Base-by-base conservation (phyloP, 2,888 invertebrate genomes). In the Apantesis nais region DNA sequence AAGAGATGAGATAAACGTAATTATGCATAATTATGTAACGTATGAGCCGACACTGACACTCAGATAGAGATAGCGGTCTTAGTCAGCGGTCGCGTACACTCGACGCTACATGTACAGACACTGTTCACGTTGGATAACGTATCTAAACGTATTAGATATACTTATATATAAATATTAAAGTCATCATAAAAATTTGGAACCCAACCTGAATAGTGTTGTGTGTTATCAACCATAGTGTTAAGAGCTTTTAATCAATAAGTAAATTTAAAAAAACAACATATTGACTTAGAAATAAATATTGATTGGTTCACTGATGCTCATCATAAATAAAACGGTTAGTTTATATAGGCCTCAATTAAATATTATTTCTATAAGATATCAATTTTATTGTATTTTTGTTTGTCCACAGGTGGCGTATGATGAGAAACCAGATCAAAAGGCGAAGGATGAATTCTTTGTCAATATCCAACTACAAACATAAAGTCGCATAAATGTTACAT, bases 391-490 rank as follows among this genome's bases (percentile, higher is more conserved):
- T 19, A 41, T 64, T 81, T 86, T 86, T 83, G 79, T 84, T 86
- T 89, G 80, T 88, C 90, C 87, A 29, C 94, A 94, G 94, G 90
- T 93, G 88, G 87, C 88, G 85, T 91, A 94, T 90, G 89, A 94
- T 95, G 94, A 90, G 85, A 90, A 86, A 88, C 76, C 88, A 87
- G 83, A 86, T 87, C 83, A 87, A 88, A 76, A 88, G 88, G 83
- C 86, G 87, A 84, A 88, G 86, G 78, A 88, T 88, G 85, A 86
- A 88, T 84, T 86, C 89, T 74, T 86, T 90, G 86, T 89, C 90
- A 77, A 90, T 91, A 86, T 92, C 93, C 55, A 93, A 94, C 85
- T 93, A 93, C 85, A 93, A 93, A 84, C 93, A 93, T 78, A 94
- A 93, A 90, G 82, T 86, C 80, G 88, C 81, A 78, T 87, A 87